These are phyloP conservation scores for Alethe diademata DNA, from an alignment of 2,113 vertebrate genomes.

Conservation along the genomic window DNA sequence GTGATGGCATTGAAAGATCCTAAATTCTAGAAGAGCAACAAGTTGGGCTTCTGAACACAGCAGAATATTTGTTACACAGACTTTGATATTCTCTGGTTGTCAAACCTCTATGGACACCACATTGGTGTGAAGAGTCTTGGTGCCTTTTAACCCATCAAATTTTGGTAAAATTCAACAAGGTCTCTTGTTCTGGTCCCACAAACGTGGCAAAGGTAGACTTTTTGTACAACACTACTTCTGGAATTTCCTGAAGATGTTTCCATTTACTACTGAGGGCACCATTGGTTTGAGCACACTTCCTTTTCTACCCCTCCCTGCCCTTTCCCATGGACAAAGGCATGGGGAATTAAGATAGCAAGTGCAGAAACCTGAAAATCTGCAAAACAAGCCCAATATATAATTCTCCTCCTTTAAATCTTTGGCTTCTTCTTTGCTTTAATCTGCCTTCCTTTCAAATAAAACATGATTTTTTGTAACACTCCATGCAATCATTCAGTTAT, in stretches of 20 bases:
- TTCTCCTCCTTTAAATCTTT: background rate
- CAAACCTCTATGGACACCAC: background rate
- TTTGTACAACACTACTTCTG: background rate
- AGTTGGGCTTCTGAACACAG: background rate
- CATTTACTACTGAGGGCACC: background rate
- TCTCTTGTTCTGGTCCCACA: background rate
- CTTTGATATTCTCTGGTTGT: background rate
- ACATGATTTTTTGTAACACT: background rate
- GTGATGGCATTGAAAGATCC: background rate
- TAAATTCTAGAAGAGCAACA: conserved; percentile 1
- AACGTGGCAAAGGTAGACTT: background rate
- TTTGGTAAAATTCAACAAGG: background rate
- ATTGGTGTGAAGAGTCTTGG: background rate
- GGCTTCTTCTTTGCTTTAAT: background rate
- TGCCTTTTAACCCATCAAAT: background rate
- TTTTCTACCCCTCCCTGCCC: background rate
- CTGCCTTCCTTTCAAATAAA: background rate
- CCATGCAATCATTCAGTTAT: background rate
- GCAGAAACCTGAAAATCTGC: background rate
- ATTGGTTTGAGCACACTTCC: background rate
- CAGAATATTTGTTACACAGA: background rate
- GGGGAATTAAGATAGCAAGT: background rate
- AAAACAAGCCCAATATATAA: background rate
- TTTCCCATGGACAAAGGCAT: background rate
- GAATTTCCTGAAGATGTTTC: background rate